A percentile compares a stretch with the other conserved stretches of the same genome.
phyloP scores from a whole-genome alignment of 2,113 vertebrate species.

The Otus sunia region DNA sequence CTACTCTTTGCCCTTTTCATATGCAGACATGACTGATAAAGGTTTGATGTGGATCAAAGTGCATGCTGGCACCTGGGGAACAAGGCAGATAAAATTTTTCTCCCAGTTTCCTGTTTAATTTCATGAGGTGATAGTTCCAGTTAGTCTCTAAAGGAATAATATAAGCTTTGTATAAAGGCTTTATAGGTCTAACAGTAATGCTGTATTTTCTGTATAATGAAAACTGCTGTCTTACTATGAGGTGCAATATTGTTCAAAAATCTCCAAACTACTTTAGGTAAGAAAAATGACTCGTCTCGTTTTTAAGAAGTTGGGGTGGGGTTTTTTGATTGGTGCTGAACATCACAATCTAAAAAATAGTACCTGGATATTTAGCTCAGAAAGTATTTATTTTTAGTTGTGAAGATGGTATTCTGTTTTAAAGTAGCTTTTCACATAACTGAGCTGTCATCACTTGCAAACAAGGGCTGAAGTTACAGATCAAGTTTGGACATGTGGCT shows the following conservation, averaged over 20 bases:
- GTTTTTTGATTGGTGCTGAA: neutral
- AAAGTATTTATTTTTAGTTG: neutral
- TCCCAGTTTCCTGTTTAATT: neutral
- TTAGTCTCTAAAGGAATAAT: neutral
- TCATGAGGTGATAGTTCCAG: neutral
- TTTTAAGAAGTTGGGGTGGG: neutral
- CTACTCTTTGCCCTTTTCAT: neutral
- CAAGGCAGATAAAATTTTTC: neutral
- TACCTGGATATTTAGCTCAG: neutral
- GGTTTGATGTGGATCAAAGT: neutral
- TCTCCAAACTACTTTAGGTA: neutral
- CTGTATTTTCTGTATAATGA: neutral
- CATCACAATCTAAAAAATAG: neutral
- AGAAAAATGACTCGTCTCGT: neutral
- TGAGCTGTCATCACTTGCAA: slow-evolving; percentile 9
- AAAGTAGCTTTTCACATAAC: slow-evolving; percentile 12
- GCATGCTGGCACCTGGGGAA: neutral
- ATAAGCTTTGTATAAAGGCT: neutral
- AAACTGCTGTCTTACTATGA: neutral
- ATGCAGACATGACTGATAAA: neutral
- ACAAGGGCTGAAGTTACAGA: neutral
- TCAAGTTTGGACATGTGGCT: slow-evolving; percentile 2
- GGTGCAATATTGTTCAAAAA: neutral
- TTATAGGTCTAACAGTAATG: neutral
- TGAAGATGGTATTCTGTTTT: neutral